Conservation (phyloP, 2,888 invertebrate genomes). For the Cosmia pyralina region DNA sequence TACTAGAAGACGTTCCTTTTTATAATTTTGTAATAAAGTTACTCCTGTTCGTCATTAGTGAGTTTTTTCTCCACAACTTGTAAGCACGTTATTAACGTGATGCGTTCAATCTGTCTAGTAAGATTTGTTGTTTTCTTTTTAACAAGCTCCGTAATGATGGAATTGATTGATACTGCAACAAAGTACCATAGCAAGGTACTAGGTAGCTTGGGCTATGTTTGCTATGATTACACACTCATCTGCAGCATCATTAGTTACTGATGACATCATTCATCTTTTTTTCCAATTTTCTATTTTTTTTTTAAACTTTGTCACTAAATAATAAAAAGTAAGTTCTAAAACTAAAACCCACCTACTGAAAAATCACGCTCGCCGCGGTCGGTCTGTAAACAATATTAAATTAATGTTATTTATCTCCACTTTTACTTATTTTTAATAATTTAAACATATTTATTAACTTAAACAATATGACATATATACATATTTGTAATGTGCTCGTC, state of each 20-base stretch:
- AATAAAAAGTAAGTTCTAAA: no score
- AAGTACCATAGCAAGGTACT: slow-evolving; percentile 4
- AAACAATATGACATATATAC: no score
- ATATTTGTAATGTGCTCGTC: no score
- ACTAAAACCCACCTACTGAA: no score
- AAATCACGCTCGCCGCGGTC: no score
- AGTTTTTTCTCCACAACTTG: slow-evolving; percentile 50
- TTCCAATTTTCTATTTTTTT: neutral
- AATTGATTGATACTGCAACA: slow-evolving; percentile 40
- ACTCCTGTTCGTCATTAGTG: slow-evolving; percentile 50
- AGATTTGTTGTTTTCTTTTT: slow-evolving; percentile 43
- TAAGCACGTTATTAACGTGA: slow-evolving; percentile 41
- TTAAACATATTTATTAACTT: no score
- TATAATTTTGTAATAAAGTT: slow-evolving; percentile 33
- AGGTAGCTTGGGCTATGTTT: neutral
- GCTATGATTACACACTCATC: slow-evolving; percentile 12
- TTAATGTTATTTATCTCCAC: no score
- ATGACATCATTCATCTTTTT: neutral
- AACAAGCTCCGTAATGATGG: slow-evolving; percentile 26
- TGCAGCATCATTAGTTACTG: slow-evolving; percentile 1
- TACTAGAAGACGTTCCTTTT: slow-evolving; percentile 40
- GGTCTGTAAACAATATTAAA: no score
- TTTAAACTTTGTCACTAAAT: no score
- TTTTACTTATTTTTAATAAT: no score
- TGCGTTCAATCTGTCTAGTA: slow-evolving; percentile 46